Evolutionary conservation across 2,113 vertebrate genomes (phyloP).

Genomic region (Ptilonorhynchus violaceus): DNA sequence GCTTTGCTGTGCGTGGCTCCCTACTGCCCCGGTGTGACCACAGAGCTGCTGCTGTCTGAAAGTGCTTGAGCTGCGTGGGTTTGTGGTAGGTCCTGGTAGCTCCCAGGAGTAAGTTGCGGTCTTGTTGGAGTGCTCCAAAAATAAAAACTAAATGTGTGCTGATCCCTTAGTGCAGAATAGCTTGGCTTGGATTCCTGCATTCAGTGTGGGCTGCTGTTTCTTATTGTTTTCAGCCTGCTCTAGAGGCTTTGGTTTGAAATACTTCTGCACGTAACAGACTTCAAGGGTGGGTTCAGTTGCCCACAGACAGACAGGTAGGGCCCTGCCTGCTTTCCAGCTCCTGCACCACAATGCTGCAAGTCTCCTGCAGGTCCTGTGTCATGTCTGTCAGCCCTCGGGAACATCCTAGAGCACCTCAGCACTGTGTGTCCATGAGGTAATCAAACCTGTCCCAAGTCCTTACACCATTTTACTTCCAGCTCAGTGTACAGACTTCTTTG

Average conservation of each 20-base stretch:
- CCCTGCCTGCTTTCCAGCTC: not conserved
- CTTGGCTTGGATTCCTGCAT: not conserved
- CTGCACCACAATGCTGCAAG: not conserved
- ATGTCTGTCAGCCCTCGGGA: not conserved
- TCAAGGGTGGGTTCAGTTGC: not conserved
- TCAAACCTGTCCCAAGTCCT: not conserved
- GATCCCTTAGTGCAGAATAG: not conserved
- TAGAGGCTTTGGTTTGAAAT: not conserved
- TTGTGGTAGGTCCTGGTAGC: not conserved
- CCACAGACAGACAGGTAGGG: not conserved
- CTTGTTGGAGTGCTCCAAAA: not conserved
- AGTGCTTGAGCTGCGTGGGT: not conserved
- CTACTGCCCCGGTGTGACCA: not conserved
- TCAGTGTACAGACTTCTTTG: not conserved
- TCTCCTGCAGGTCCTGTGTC: not conserved
- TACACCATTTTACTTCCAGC: not conserved
- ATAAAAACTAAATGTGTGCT: not conserved
- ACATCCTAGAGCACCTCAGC: not conserved
- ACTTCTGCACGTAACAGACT: accelerated
- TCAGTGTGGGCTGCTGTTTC: not conserved
- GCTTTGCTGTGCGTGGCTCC: not conserved
- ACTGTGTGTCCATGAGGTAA: not conserved
- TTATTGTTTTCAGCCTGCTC: not conserved
- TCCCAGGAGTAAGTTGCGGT: not conserved
- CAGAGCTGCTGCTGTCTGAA: not conserved